Base-by-base conservation (phyloP, 2,888 invertebrate species). In the Stenodema calcarata region DNA sequence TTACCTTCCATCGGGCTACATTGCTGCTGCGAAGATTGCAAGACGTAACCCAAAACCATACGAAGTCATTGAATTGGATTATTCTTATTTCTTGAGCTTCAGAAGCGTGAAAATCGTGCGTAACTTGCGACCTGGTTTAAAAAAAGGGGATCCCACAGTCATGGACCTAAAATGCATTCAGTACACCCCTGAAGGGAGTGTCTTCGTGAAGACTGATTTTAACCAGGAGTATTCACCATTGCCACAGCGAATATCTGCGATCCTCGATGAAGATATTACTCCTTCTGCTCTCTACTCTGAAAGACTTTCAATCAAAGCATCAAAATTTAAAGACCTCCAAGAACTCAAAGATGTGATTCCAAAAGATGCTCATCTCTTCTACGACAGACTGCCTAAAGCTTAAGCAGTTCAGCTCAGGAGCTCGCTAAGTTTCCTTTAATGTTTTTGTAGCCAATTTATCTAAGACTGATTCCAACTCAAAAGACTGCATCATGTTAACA, bases 1-100 rank as follows among this genome's bases (percentile, higher is more conserved):
- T 2, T 86, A 82, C 80, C 35, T 23, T 18, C 81, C 86, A 41
- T 11, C 35, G 16, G 85, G 35, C 12, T 76, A 76, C 47, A 12
- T 85, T 23, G 14, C 9, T n/a, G 76, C 44, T 9, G 47, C 76
- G 14, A 41, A 41, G 27, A 3, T 35, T 18, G 83, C 70, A 7
- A 0, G 83, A 16, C 6, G 7, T 27, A 80, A 80, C 12, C 47
- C 80, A 47, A 80, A 42, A 11, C 80, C 47, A 1, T 73, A 73
- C 28, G 18, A 69, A 27, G 82, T 82, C 2, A 1, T 9, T 7
- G 16, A 82, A 16, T 69, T 82, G 12, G 23, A 76, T 30, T 4
- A 27, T 23, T 2, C 30, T 9, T 70, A 41, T 70, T 83, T 83
- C 54, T 14, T 12, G 30, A 73, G 30, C 0, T 83, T 44, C 83